Base-by-base conservation (phyloP, 1,140 invertebrate genomes). In the Eumaeus atala region DNA sequence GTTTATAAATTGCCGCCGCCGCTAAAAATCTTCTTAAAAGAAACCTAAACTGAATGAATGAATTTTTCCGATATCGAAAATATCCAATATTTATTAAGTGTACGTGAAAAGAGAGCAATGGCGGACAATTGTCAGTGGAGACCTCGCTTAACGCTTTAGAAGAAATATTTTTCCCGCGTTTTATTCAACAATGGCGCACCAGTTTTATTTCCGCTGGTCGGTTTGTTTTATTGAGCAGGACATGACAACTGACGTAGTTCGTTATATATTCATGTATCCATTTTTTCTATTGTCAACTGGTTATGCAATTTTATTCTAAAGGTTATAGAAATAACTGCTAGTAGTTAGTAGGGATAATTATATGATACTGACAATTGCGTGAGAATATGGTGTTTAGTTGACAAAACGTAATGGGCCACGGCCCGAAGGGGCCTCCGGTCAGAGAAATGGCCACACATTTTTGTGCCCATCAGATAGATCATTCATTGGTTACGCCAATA, bases 21-120 rank as follows among this genome's bases (percentile, higher is more conserved):
- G 21, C n/a, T n/a, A n/a, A n/a, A 28, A 28, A 28, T 3, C 21
- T 28, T 28, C 2, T 3, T 3, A 28, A 28, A 28, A 28, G 6
- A 2, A 28, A 28, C 16, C 40, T 44, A 44, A 16, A 12, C 40
- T 44, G 40, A 17, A 44, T 16, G 17, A 44, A 44, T 16, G 40
- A 44, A 16, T 17, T 17, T 14, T 14, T 40, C 38, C 38, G 40
- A 16, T 44, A 44, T 44, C 40, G 40, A 17, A 12, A 28, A 28
- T 18, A 44, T 44, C 40, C 40, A 44, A 44, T 44, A 44, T 44
- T 44, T 14, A 44, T 44, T 44, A 44, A 44, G 40, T 44, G 40
- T 44, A 14, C 40, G 35, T 37, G 35, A n/a, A 37, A 37, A 44
- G 40, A 1, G 40, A 18, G 16, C 40, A 44, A 44, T 28, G 21